Conservation (phyloP, 2,888 invertebrate species). For the Zaprionus lineosus region DNA sequence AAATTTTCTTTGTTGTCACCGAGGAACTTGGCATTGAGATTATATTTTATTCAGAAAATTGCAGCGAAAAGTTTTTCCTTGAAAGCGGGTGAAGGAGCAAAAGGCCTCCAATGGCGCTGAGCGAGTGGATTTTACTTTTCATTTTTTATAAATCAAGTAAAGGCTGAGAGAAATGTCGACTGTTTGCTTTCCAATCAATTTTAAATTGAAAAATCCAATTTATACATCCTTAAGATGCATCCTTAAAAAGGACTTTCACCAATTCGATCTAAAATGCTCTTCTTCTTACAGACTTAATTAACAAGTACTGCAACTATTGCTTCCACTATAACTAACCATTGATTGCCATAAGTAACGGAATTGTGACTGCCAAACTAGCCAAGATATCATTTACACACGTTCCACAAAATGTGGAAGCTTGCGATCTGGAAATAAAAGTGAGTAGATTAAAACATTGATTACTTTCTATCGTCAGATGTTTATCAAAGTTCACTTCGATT, state of each 20-base stretch:
- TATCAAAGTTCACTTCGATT: too few relatives aligned
- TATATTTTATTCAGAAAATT: slow-evolving; percentile 27
- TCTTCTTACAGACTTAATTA: slow-evolving; percentile 32
- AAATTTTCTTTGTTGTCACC: slow-evolving; percentile 15
- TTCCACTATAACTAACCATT: slow-evolving; percentile 46
- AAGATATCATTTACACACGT: slow-evolving; percentile 17
- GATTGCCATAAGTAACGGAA: slow-evolving; percentile 44
- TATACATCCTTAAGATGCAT: background rate
- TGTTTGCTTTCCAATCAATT: background rate
- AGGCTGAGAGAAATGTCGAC: background rate
- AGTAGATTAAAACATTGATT: too few relatives aligned
- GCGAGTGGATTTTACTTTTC: too few relatives aligned
- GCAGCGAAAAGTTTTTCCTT: slow-evolving; percentile 5
- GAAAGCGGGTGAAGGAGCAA: background rate
- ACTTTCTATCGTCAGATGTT: too few relatives aligned
- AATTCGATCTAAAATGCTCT: background rate
- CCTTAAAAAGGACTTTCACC: background rate
- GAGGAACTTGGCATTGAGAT: slow-evolving; percentile 5
- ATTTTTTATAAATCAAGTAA: too few relatives aligned
- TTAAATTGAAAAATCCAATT: background rate
- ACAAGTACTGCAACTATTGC: slow-evolving; percentile 48
- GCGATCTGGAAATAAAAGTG: slow-evolving; percentile 26
- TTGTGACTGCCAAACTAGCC: slow-evolving; percentile 27
- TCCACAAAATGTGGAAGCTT: slow-evolving; percentile 29
- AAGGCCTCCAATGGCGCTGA: background rate